Percentiles rank a stretch among this genome's conserved stretches.
Conservation (phyloP, 2,888 invertebrate genomes). For the Aplocera efformata region DNA sequence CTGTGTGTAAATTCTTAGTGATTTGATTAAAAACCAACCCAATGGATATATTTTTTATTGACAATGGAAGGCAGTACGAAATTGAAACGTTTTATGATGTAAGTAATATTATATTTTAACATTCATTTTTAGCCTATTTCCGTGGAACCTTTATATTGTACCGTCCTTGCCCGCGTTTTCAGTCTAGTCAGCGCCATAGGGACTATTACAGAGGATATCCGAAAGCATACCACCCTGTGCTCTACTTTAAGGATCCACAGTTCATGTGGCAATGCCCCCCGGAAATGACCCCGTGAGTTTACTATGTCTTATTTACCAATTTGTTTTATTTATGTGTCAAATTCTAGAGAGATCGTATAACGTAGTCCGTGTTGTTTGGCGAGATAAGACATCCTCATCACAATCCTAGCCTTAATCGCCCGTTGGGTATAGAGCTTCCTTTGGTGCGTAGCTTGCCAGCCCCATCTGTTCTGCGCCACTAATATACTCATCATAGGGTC, state of each 20-base stretch:
- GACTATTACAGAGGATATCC: slow-evolving; percentile 82
- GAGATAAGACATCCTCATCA: too few relatives aligned
- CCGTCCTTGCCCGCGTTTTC: too few relatives aligned
- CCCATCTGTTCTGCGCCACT: too few relatives aligned
- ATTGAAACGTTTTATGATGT: slow-evolving; percentile 72
- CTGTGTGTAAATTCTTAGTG: slow-evolving; percentile 1
- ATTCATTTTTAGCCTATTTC: too few relatives aligned
- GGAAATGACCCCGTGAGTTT: slow-evolving; percentile 74
- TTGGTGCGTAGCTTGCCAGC: too few relatives aligned
- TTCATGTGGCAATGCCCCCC: slow-evolving; percentile 79
- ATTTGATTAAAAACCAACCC: background rate
- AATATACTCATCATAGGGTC: too few relatives aligned
- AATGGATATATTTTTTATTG: slow-evolving; percentile 60
- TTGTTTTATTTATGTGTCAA: background rate
- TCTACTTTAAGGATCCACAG: slow-evolving; percentile 75
- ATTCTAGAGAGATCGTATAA: too few relatives aligned
- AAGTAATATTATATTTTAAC: slow-evolving; percentile 18
- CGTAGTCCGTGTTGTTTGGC: too few relatives aligned
- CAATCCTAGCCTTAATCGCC: too few relatives aligned
- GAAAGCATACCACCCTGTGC: slow-evolving; percentile 78
- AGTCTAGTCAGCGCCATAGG: slow-evolving; percentile 81
- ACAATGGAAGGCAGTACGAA: slow-evolving; percentile 62
- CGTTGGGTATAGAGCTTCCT: too few relatives aligned
- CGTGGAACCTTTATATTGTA: too few relatives aligned
- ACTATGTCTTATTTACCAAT: background rate